Conservation (phyloP, 2,113 vertebrate genomes). For the Aplodontia rufa region DNA sequence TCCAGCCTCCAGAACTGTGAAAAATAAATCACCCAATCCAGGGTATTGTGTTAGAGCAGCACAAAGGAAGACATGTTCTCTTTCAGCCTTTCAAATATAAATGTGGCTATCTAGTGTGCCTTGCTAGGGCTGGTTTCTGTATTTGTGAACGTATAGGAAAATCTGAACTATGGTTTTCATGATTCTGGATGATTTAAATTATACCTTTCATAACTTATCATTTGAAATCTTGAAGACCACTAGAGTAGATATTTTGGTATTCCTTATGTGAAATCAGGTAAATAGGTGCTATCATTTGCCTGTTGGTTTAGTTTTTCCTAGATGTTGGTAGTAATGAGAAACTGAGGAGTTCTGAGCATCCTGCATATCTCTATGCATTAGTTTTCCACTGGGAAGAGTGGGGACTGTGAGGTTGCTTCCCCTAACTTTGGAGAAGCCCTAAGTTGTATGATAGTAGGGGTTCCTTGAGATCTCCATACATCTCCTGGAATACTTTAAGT, state of each 20-base stretch:
- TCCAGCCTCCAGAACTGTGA: neutral
- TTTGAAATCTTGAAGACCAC: neutral
- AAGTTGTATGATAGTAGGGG: neutral
- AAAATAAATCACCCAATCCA: neutral
- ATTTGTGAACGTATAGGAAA: neutral
- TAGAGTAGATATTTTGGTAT: neutral
- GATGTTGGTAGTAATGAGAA: neutral
- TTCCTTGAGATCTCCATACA: neutral
- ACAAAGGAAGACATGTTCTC: neutral
- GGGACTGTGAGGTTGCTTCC: neutral
- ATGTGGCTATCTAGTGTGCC: neutral
- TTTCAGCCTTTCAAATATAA: constrained; percentile 2
- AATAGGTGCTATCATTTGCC: neutral
- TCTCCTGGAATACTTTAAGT: neutral
- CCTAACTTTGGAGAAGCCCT: neutral
- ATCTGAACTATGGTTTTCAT: neutral
- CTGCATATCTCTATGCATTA: neutral
- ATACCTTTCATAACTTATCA: neutral
- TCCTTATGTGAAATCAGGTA: neutral
- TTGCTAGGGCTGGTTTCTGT: neutral
- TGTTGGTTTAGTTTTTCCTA: neutral
- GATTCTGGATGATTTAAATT: neutral
- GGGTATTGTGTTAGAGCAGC: neutral
- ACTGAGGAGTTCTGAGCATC: neutral
- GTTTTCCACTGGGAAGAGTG: neutral